These are phyloP conservation scores for Tragopan temminckii DNA, from an alignment of 2,797 vertebrate species.

Conservation along the genomic window DNA sequence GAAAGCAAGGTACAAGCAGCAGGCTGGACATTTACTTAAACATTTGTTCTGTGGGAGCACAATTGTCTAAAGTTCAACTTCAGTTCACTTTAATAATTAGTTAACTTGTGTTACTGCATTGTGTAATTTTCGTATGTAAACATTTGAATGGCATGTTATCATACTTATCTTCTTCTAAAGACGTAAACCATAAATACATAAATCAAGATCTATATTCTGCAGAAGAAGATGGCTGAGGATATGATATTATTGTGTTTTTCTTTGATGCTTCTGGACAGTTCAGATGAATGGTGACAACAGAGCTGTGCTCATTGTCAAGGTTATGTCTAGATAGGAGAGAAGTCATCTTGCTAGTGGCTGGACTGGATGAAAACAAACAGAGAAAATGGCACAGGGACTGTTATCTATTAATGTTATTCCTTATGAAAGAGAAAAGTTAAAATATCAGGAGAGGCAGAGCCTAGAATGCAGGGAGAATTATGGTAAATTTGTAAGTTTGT, in stretches of 20 bases:
- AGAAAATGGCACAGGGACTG: background rate
- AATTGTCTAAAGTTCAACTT: background rate
- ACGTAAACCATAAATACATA: background rate
- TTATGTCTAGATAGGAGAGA: background rate
- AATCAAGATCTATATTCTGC: background rate
- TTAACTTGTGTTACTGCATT: background rate
- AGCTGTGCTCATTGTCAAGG: background rate
- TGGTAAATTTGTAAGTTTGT: background rate
- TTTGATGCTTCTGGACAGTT: background rate
- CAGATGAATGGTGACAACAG: background rate
- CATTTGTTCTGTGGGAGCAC: no score
- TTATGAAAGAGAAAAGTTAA: background rate
- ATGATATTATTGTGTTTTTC: background rate
- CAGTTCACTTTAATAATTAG: background rate
- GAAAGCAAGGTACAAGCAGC: slow-evolving; percentile 90
- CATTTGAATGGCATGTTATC: background rate
- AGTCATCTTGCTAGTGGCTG: background rate
- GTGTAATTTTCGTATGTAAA: background rate
- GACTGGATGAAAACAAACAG: background rate
- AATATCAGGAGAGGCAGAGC: background rate
- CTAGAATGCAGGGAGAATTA: background rate
- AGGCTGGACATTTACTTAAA: background rate
- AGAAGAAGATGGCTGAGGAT: background rate
- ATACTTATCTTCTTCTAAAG: background rate
- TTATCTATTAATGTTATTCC: background rate